Base-by-base conservation (phyloP, 2,797 vertebrate genomes). In the Macroramphosus scolopax region DNA sequence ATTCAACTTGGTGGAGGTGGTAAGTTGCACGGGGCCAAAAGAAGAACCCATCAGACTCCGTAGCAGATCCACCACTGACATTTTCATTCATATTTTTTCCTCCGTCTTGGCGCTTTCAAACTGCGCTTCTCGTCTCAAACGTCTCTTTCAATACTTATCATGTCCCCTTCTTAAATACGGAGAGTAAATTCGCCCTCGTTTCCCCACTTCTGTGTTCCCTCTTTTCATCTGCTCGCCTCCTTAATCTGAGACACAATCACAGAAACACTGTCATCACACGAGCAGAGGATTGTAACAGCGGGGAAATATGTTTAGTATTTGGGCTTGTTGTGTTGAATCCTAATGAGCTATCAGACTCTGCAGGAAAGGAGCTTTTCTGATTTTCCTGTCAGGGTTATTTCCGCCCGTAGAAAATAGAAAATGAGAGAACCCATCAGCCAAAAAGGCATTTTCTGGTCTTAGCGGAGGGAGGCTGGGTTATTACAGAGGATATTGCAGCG, bases 241-340 rank as follows among this genome's bases (percentile, higher is more conserved):
- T 46, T n/a, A 73, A 74, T 74, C 65, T 69, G 50, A 78, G 59
- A 77, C 74, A 74, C 70, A 80, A 68, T 22, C 58, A 72, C 65
- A 72, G 71, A 81, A 75, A 76, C 65, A 39, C 74, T 76, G 80
- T 80, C 80, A 84, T 72, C 72, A 73, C 71, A 68, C 66, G 57
- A 62, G 52, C 76, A 62, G 44, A 78, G 64, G 74, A 80, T 76
- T 73, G 72, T 72, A 82, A 83, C 77, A 82, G 82, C 72, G 47
- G 71, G 78, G 43, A 83, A 85, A 83, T 83, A 82, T 81, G 83
- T 86, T 87, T 84, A 73, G 79, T 79, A 75, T 81, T 82, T 81
- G 69, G 73, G 64, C 68, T 81, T 57, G 66, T 82, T 75, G 79
- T 74, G 70, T 71, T 82, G 85, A 85, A 86, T 85, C 59, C 75